phyloP scores from a whole-genome alignment of 2,113 vertebrate species.

The Hystrix cristata region DNA sequence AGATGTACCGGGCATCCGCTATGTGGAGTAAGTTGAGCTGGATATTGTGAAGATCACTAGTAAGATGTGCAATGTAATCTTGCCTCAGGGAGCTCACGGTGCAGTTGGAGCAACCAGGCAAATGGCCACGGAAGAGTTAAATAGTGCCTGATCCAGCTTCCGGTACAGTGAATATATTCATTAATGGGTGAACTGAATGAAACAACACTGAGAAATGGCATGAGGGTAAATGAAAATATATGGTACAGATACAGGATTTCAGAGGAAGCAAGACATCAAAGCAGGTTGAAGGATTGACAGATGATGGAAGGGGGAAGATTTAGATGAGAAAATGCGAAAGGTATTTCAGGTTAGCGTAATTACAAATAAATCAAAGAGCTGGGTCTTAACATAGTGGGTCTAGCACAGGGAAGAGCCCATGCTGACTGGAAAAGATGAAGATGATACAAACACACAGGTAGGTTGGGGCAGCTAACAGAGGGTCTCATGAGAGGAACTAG shows the following conservation, averaged over 20 bases:
- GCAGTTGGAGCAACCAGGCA: neutral
- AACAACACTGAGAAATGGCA: neutral
- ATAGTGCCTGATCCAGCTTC: neutral
- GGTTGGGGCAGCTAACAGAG: neutral
- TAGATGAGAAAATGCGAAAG: neutral
- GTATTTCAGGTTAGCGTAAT: neutral
- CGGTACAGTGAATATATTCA: neutral
- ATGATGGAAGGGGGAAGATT: neutral
- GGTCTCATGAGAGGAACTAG: neutral
- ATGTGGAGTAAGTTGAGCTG: neutral
- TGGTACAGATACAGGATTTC: neutral
- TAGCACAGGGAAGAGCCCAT: neutral
- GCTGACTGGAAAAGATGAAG: neutral
- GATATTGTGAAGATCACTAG: neutral
- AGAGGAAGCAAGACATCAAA: neutral
- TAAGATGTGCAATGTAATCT: neutral
- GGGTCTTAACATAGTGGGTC: fast-evolving
- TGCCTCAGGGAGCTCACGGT: neutral
- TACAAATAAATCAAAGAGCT: neutral
- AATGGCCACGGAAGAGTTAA: neutral
- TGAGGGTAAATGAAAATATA: neutral
- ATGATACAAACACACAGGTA: neutral
- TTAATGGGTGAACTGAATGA: neutral
- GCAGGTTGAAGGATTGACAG: neutral
- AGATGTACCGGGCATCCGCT: slow-evolving; percentile 6